Evolutionary conservation across 2,797 vertebrate genomes (phyloP).

Genomic region (Sebastes miniatus): DNA sequence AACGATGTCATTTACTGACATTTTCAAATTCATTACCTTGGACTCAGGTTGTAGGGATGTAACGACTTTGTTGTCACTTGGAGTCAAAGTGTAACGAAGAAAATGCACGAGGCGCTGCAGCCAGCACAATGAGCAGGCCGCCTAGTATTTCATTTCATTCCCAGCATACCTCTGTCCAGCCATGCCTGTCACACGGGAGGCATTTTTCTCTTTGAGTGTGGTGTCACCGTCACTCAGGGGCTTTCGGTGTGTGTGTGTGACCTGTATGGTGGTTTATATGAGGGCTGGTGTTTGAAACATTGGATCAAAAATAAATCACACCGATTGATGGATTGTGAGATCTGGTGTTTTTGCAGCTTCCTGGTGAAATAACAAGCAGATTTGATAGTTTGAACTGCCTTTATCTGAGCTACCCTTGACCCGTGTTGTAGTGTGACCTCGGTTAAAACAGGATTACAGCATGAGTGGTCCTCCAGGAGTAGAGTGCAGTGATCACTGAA

Average conservation of each 20-base stretch:
- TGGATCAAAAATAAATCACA: not conserved
- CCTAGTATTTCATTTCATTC: constrained; percentile 33
- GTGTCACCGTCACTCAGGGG: not conserved
- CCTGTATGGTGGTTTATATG: not conserved
- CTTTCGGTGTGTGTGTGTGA: not conserved
- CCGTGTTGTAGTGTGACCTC: constrained; percentile 1
- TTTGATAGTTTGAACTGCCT: not conserved
- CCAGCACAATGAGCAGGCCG: not conserved
- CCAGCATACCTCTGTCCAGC: constrained; percentile 53
- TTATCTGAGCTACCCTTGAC: constrained; percentile 18
- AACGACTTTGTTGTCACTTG: not conserved
- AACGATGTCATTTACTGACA: not conserved
- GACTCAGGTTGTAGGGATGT: not conserved
- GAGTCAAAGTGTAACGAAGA: not conserved
- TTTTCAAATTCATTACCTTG: not conserved
- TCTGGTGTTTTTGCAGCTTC: not conserved
- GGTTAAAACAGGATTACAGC: constrained; percentile 20
- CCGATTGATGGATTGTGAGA: not conserved
- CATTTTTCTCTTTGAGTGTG: not conserved
- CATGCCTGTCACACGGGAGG: constrained; percentile 31
- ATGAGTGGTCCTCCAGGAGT: constrained; percentile 3
- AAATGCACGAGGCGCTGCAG: not conserved
- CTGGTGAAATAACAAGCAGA: not conserved
- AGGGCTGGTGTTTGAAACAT: not conserved
- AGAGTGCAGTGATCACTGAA: not conserved